These are phyloP conservation scores for Eledone cirrhosa DNA, from an alignment of 2,888 invertebrate genomes.

Conservation along the genomic window DNA sequence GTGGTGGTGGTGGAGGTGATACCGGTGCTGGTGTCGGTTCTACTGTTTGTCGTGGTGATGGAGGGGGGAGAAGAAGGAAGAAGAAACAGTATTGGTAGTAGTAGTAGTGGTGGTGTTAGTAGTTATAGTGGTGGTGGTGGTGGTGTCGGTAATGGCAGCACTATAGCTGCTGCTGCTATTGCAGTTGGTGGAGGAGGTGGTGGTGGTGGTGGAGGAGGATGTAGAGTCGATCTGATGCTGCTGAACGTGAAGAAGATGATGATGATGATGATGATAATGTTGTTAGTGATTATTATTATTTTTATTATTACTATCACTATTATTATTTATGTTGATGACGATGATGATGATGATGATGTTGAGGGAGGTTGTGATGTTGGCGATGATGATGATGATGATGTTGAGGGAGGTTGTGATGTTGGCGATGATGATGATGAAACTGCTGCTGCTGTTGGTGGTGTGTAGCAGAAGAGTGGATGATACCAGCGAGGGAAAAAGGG, in stretches of 20 bases:
- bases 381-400: not conserved
- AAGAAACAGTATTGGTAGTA: not conserved
- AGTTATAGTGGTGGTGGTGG: not conserved
- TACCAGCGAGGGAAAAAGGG: too few species aligned
- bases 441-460: too few species aligned
- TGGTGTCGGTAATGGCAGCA: too few species aligned
- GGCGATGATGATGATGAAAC: too few species aligned
- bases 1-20: conserved; percentile 5
- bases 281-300: conserved; percentile 18
- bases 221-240: too few species aligned
- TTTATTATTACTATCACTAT: not conserved
- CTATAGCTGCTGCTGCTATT: too few species aligned
- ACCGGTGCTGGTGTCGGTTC: not conserved
- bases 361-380: not conserved
- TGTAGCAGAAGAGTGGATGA: too few species aligned
- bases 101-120: not conserved
- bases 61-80: too few species aligned
- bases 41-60: too few species aligned
- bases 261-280: conserved; percentile 7
- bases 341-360: not conserved
- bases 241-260: not conserved
- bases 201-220: too few species aligned
- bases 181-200: too few species aligned
- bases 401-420: conserved; percentile 7
- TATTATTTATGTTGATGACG: conserved; percentile 8